Evolutionary conservation across 2,888 invertebrate genomes (phyloP).

Genomic region (Pimpla rufipes): DNA sequence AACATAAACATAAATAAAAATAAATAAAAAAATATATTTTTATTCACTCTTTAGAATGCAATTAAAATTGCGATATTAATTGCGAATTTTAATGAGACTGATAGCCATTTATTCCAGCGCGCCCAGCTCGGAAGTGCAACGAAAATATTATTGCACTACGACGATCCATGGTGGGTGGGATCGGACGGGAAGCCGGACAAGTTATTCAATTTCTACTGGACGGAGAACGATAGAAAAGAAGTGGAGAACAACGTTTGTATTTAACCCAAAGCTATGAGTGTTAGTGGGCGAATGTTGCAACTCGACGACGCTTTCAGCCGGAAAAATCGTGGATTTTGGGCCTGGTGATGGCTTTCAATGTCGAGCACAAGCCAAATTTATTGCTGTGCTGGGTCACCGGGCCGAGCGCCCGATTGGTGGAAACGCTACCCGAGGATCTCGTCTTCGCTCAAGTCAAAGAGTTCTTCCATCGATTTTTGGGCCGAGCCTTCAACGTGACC

Average conservation of each 20-base stretch:
- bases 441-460: constrained; percentile 85
- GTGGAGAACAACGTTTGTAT: constrained; percentile 54
- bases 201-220: constrained; percentile 46
- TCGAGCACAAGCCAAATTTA: constrained; percentile 88
- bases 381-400: constrained; percentile 90
- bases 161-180: constrained; percentile 77
- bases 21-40: too few species aligned
- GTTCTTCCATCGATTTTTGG: constrained; percentile 86
- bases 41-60: neutral
- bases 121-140: constrained; percentile 89
- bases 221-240: constrained; percentile 35
- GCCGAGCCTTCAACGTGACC: constrained; percentile 85
- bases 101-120: constrained; percentile 80
- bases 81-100: too few species aligned
- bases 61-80: neutral
- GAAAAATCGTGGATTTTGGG: constrained; percentile 88
- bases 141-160: constrained; percentile 88
- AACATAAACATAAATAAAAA: too few species aligned
- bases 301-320: constrained; percentile 71
- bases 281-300: neutral
- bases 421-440: constrained; percentile 87
- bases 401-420: constrained; percentile 87
- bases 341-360: constrained; percentile 88
- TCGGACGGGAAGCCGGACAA: constrained; percentile 5
- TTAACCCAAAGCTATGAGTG: neutral